phyloP scores from a whole-genome alignment of 1,140 invertebrate genomes.

The Metaphire vulgaris region DNA sequence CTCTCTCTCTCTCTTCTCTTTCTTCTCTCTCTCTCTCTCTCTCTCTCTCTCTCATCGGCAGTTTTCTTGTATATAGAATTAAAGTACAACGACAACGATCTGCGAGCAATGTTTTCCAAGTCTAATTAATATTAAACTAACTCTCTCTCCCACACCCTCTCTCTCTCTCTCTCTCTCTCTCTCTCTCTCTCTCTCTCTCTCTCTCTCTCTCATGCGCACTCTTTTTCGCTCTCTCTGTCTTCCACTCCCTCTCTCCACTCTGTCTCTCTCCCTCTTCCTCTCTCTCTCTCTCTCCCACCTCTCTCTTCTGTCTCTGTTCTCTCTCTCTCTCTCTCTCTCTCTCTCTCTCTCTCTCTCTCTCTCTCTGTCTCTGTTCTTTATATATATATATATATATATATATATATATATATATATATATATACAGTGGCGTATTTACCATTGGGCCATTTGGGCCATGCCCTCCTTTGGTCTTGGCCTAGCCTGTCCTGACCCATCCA shows the following conservation, averaged over 20 bases:
- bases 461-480: too few species aligned
- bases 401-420: too few species aligned
- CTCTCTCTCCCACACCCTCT: not conserved
- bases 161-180: not conserved
- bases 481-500: too few species aligned
- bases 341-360: not conserved
- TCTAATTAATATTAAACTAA: too few species aligned
- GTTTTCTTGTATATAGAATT: too few species aligned
- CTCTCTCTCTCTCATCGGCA: not conserved
- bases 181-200: not conserved
- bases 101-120: too few species aligned
- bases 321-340: not conserved
- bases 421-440: too few species aligned
- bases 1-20: not conserved
- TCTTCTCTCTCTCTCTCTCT: not conserved
- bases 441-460: too few species aligned
- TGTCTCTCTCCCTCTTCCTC: not conserved
- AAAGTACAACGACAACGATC: too few species aligned
- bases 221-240: not conserved
- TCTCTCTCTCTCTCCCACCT: not conserved
- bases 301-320: not conserved
- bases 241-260: not conserved
- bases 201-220: not conserved
- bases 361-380: not conserved
- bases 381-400: too few species aligned